A percentile compares a stretch with the other conserved stretches of the same genome.
These are phyloP conservation scores for Mythimna ferrago DNA, from an alignment of 2,888 invertebrate species.

Conservation along the genomic window DNA sequence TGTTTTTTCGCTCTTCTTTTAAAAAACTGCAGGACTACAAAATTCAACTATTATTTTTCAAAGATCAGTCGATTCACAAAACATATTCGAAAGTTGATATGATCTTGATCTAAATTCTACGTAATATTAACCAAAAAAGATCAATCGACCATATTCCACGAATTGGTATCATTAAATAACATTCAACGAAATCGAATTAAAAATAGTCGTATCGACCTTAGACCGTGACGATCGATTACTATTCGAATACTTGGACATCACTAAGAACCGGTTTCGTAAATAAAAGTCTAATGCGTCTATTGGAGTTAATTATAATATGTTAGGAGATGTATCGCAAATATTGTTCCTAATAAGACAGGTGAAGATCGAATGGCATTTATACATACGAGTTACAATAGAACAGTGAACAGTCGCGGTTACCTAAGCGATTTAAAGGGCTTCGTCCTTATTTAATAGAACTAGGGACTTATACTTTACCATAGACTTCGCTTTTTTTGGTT, in stretches of 20 bases:
- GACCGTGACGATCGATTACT: constrained; percentile 7
- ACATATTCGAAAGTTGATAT: background rate
- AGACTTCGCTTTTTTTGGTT: no score
- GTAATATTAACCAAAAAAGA: background rate
- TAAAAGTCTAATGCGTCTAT: constrained; percentile 17
- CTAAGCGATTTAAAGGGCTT: constrained; percentile 34
- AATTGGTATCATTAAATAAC: constrained; percentile 3
- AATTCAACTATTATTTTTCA: no score
- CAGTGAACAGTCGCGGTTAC: constrained; percentile 19
- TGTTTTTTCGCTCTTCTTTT: no score
- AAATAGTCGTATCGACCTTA: constrained; percentile 2
- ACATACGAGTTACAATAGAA: constrained; percentile 14
- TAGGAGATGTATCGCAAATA: constrained; percentile 10
- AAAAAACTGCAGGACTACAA: no score
- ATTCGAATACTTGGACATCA: constrained; percentile 29
- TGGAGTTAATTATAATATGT: constrained; percentile 26
- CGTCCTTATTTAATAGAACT: background rate
- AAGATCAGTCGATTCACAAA: background rate
- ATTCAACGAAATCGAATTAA: background rate
- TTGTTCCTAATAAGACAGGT: constrained; percentile 5
- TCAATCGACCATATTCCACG: background rate
- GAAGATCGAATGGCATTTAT: constrained; percentile 17
- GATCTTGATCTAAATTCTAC: constrained; percentile 15
- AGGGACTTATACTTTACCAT: no score
- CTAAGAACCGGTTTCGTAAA: constrained; percentile 32